Evolutionary conservation across 2,797 vertebrate species (phyloP).

Genomic region (Pseudochirops cupreus): DNA sequence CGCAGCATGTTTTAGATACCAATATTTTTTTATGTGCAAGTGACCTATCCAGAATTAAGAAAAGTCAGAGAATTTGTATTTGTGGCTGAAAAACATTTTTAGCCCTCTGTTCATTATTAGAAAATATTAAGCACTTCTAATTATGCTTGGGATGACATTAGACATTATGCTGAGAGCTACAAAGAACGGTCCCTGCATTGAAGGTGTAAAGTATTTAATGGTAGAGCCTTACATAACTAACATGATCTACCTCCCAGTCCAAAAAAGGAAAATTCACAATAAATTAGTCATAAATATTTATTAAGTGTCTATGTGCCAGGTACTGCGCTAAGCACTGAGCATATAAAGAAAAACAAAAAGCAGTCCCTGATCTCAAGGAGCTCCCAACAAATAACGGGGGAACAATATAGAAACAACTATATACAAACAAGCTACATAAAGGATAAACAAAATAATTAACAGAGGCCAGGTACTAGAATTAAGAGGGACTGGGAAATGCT

Average conservation of each 20-base stretch:
- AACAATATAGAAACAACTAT: neutral
- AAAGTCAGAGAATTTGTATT: neutral
- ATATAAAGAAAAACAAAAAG: neutral
- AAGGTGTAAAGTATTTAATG: rapidly evolving
- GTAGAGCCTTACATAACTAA: neutral
- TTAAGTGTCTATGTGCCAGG: neutral
- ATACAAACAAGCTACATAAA: neutral
- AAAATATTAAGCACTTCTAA: neutral
- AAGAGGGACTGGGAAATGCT: neutral
- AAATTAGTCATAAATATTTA: neutral
- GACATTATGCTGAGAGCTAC: rapidly evolving
- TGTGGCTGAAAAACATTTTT: neutral
- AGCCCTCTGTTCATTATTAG: neutral
- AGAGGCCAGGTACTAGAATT: neutral
- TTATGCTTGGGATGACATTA: too few species aligned
- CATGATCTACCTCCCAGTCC: neutral
- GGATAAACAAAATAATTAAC: neutral
- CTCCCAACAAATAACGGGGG: neutral
- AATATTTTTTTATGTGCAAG: neutral
- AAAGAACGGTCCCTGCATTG: too few species aligned
- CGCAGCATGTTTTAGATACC: neutral
- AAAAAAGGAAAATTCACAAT: slow-evolving; percentile 25
- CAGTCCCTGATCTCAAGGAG: neutral
- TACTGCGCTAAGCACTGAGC: neutral
- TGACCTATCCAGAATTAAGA: slow-evolving; percentile 1